phyloP scores from a whole-genome alignment of 2,113 vertebrate species.

The Plecotus auritus region DNA sequence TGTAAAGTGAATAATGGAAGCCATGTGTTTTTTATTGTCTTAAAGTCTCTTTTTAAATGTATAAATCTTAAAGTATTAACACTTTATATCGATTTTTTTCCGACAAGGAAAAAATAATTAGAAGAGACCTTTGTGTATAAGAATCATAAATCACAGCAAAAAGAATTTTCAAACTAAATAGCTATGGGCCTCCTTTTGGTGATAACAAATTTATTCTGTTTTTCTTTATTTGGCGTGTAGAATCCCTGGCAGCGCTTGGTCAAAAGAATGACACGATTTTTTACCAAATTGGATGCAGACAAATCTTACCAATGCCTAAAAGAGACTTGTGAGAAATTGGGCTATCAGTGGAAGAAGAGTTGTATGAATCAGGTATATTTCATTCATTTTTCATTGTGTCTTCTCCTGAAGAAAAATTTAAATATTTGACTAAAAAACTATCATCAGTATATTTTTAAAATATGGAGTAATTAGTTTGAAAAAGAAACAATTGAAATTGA shows the following conservation, averaged over 20 bases:
- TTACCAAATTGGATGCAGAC: slow-evolving; percentile 89
- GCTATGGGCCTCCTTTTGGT: neutral
- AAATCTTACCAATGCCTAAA: slow-evolving; percentile 85
- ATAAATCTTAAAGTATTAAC: neutral
- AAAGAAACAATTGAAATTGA: slow-evolving; percentile 4
- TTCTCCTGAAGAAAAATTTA: neutral
- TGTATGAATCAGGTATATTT: slow-evolving; percentile 89
- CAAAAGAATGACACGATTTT: slow-evolving; percentile 94
- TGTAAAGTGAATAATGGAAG: neutral
- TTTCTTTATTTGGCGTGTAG: slow-evolving; percentile 71
- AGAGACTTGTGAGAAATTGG: slow-evolving; percentile 88
- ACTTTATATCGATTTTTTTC: neutral
- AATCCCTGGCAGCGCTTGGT: slow-evolving; percentile 94
- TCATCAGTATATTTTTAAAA: neutral
- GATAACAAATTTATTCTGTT: neutral
- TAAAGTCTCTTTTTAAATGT: neutral
- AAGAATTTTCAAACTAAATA: neutral
- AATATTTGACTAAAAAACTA: slow-evolving; percentile 24
- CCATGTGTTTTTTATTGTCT: slow-evolving; percentile 21
- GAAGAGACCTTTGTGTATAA: neutral
- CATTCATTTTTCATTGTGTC: neutral
- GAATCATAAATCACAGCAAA: neutral
- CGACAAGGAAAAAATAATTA: neutral
- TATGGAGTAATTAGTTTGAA: neutral
- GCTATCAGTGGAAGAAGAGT: slow-evolving; percentile 89